A percentile compares a stretch with the other conserved stretches of the same genome.
These are phyloP conservation scores for Podiceps cristatus DNA, from an alignment of 2,113 vertebrate genomes.

Conservation along the genomic window DNA sequence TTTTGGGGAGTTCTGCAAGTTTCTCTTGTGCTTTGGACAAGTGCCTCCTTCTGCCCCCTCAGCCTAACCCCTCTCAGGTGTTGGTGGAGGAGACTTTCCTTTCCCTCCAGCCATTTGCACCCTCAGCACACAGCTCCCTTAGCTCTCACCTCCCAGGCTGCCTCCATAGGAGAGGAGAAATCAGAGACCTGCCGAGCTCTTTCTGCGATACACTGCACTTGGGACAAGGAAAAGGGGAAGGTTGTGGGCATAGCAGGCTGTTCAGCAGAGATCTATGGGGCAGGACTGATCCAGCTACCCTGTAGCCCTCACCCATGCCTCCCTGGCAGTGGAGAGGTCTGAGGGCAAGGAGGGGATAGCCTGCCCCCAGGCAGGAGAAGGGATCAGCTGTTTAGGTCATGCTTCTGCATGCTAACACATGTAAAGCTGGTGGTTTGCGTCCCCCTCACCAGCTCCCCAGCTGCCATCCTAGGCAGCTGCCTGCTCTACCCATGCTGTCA, in stretches of 20 bases:
- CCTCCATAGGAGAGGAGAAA: neutral
- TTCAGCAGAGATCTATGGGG: neutral
- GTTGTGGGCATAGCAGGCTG: neutral
- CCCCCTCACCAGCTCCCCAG: neutral
- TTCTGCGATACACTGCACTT: fast-evolving
- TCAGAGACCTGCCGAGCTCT: neutral
- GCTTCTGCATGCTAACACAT: neutral
- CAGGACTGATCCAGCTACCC: neutral
- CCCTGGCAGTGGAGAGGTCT: neutral
- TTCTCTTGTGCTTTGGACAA: neutral
- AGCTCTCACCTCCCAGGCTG: neutral
- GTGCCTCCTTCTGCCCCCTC: neutral
- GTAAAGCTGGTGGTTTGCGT: neutral
- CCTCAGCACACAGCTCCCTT: neutral
- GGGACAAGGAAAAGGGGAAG: neutral
- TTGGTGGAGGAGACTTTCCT: neutral
- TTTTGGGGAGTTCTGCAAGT: neutral
- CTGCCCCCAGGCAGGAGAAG: neutral
- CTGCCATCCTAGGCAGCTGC: neutral
- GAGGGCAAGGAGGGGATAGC: neutral
- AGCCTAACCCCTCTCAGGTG: neutral
- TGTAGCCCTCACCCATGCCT: neutral
- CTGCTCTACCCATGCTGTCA: fast-evolving
- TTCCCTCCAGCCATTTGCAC: neutral
- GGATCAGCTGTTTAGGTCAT: neutral